Base-by-base conservation (phyloP, 2,113 vertebrate genomes). In the Egretta garzetta region DNA sequence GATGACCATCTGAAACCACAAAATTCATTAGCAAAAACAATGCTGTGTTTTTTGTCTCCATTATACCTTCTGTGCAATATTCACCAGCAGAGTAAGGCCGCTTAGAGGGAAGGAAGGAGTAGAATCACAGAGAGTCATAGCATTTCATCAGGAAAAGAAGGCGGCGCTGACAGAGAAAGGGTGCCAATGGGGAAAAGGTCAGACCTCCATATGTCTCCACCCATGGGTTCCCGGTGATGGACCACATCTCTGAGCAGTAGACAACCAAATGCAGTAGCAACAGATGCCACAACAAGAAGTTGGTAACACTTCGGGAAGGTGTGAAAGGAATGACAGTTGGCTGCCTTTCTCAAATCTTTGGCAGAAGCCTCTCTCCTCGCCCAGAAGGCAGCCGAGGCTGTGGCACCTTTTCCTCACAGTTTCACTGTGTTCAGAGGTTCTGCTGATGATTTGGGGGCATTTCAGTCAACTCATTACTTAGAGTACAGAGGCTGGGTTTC, bases 321-420 rank as follows among this genome's bases (percentile, higher is more conserved):
- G 95, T 84, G 86, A 90, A 92, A 87, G 80, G 41, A 97, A 58
- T 88, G 80, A 90, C 91, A 97, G 95, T 74, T 95, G 79, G 59
- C 74, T 92, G 68, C 67, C 45, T 90, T 86, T 93, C 62, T 62
- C 50, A 76, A 45, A 45, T 76, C 41, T 41, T 83, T 47, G 43
- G 74, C 58, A 92, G 71, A 92, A 86, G 14, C 32, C 21, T 76
- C 55, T 10, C 49, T 76, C 37, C 41, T 75, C 26, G 72, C 18
- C 10, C 64, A 84, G 56, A 84, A 68, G 21, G 59, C 47, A 74
- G 45, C 9, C 1, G 2, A 80, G 80, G 45, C 77, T 93, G 35
- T 39, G 47, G 33, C 35, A 93, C 45, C 35, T 80, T 43, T 62
- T 86, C 53, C 39, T 83, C 58, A 59, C 39, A 58, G 35, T 56